Conservation (phyloP, 2,888 invertebrate genomes). For the Himalopsyche kuldschensis region DNA sequence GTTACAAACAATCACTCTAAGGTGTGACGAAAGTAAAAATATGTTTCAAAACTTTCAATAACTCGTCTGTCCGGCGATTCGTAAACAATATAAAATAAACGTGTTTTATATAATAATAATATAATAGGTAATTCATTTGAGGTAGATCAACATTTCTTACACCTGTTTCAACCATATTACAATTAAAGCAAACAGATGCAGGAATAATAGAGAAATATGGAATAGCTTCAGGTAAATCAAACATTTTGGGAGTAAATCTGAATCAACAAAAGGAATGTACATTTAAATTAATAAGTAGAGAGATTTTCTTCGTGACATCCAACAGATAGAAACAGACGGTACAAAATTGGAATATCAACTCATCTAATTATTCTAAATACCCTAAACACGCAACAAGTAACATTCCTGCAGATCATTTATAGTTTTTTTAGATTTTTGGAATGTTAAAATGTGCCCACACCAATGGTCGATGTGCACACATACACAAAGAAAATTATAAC, state of each 20-base stretch:
- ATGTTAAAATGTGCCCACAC: too few species aligned
- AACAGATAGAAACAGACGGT: not conserved
- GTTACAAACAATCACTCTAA: not conserved
- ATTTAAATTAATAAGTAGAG: conserved; percentile 5
- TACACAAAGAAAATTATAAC: too few species aligned
- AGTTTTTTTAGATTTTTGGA: too few species aligned
- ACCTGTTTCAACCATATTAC: not conserved
- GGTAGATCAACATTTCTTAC: conserved; percentile 35
- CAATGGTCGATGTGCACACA: too few species aligned
- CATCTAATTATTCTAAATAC: not conserved
- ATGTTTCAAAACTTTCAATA: not conserved
- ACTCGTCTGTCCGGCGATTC: not conserved
- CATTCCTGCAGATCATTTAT: not conserved
- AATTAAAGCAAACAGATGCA: not conserved
- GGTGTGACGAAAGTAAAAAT: not conserved
- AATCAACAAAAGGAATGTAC: conserved; percentile 21
- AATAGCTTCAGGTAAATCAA: conserved; percentile 27
- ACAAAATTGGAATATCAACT: not conserved
- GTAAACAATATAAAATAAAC: conserved; percentile 30
- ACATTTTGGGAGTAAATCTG: conserved; percentile 15
- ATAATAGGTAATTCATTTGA: conserved; percentile 39
- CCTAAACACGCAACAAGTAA: not conserved
- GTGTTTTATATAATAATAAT: conserved; percentile 24
- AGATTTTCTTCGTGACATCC: not conserved
- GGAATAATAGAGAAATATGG: conserved; percentile 22